phyloP scores from a whole-genome alignment of 2,888 invertebrate species.

The Eretmocerus hayati region DNA sequence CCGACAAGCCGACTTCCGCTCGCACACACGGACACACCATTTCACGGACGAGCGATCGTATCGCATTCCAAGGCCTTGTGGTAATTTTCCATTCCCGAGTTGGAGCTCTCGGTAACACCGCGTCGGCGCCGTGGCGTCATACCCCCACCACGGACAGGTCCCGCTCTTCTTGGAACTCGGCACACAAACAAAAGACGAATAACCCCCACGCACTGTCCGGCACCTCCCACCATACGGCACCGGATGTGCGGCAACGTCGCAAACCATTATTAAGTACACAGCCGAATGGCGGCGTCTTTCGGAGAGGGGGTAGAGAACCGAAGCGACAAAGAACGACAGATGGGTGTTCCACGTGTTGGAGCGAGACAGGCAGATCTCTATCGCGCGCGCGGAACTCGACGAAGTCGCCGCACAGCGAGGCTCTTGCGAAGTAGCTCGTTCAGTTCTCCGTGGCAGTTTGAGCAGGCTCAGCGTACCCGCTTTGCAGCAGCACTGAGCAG shows the following conservation, averaged over 20 bases:
- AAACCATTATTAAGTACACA: too few relatives aligned
- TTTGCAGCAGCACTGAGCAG: neutral
- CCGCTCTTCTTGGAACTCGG: too few relatives aligned
- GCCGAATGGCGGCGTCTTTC: too few relatives aligned
- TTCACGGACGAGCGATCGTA: too few relatives aligned
- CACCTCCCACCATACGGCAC: slow-evolving; percentile 33
- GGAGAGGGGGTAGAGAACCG: slow-evolving; percentile 5
- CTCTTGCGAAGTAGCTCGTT: too few relatives aligned
- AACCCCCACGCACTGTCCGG: too few relatives aligned
- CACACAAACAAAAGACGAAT: too few relatives aligned
- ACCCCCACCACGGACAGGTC: slow-evolving; percentile 12
- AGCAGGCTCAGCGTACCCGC: slow-evolving; percentile 13
- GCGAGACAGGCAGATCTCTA: neutral
- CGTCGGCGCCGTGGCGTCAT: slow-evolving; percentile 19
- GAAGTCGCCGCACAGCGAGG: neutral
- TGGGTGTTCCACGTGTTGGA: neutral
- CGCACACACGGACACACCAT: too few relatives aligned
- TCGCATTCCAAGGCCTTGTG: too few relatives aligned
- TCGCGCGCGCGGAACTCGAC: slow-evolving; percentile 1
- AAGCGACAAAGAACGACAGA: slow-evolving; percentile 4
- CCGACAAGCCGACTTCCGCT: too few relatives aligned
- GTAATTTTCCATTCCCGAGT: too few relatives aligned
- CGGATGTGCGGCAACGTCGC: slow-evolving; percentile 46
- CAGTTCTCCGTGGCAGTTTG: too few relatives aligned
- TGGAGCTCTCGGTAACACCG: slow-evolving; percentile 11